These are phyloP conservation scores for Labrus mixtus DNA, from an alignment of 2,113 vertebrate genomes.

Conservation along the genomic window DNA sequence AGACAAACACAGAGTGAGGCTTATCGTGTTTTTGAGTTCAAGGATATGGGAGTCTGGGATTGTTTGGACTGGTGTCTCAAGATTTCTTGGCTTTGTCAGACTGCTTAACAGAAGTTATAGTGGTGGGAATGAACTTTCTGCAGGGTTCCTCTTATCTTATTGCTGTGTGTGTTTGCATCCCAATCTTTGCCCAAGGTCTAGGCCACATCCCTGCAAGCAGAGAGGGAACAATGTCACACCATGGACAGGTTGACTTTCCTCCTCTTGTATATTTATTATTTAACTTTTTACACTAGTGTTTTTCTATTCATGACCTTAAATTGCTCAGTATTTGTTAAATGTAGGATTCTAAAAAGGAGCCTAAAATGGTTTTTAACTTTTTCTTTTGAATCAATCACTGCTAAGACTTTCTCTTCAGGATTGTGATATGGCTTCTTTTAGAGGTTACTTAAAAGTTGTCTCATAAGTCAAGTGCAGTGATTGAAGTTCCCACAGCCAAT, in stretches of 20 bases:
- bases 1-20: constrained; percentile 37
- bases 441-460: too few species aligned
- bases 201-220: too few species aligned
- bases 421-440: too few species aligned
- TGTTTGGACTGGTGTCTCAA: constrained; percentile 69
- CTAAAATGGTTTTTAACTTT: too few species aligned
- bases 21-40: constrained; percentile 63
- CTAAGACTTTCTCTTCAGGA: too few species aligned
- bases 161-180: background rate
- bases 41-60: constrained; percentile 50
- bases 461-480: too few species aligned
- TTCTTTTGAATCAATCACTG: too few species aligned
- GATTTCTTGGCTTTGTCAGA: constrained; percentile 58
- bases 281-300: background rate
- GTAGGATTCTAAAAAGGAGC: too few species aligned
- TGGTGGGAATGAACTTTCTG: constrained; percentile 35
- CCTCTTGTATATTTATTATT: background rate
- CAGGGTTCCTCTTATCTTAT: constrained; percentile 49
- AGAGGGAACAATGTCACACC: background rate
- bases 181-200: background rate
- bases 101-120: constrained; percentile 19
- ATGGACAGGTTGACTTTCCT: background rate
- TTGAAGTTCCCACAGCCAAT: too few species aligned
- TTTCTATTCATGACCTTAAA: too few species aligned
- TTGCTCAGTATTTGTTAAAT: too few species aligned